Conservation (phyloP, 2,888 invertebrate species). For the Myopa tessellatipennis region DNA sequence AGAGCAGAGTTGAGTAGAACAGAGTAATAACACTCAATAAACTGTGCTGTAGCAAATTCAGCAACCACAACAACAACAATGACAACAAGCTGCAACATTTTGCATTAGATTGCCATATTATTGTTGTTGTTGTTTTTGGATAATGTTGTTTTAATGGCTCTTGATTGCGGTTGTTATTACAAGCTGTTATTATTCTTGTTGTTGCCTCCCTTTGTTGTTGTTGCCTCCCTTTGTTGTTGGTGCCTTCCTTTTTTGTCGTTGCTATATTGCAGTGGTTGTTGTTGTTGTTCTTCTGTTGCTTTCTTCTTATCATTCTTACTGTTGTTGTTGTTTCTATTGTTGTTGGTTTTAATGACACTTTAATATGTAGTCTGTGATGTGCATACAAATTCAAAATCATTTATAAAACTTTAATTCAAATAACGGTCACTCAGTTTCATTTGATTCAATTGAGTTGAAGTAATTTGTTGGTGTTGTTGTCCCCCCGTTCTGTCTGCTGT, state of each 20-base stretch:
- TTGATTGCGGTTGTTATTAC: neutral
- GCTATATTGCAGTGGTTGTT: neutral
- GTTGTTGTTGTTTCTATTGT: conserved; percentile 25
- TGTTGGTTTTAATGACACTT: conserved; percentile 2
- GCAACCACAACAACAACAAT: neutral
- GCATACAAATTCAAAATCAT: neutral
- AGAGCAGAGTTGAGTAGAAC: too few relatives aligned
- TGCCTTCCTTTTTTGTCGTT: too few relatives aligned
- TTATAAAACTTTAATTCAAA: conserved; percentile 8
- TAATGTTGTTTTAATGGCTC: neutral
- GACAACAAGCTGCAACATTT: neutral
- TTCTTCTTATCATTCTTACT: neutral
- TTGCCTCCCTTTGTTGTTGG: neutral
- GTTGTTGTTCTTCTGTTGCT: neutral
- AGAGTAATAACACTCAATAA: too few relatives aligned
- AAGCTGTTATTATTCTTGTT: too few relatives aligned
- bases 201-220: too few relatives aligned
- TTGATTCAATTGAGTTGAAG: neutral
- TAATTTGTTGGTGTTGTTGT: neutral
- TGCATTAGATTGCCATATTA: neutral
- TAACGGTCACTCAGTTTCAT: neutral
- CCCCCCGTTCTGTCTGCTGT: too few relatives aligned
- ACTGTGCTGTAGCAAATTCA: too few relatives aligned
- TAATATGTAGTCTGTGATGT: neutral
- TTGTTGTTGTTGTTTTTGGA: neutral